Evolutionary conservation across 2,888 invertebrate genomes (phyloP).

Genomic region (Thera britannica): DNA sequence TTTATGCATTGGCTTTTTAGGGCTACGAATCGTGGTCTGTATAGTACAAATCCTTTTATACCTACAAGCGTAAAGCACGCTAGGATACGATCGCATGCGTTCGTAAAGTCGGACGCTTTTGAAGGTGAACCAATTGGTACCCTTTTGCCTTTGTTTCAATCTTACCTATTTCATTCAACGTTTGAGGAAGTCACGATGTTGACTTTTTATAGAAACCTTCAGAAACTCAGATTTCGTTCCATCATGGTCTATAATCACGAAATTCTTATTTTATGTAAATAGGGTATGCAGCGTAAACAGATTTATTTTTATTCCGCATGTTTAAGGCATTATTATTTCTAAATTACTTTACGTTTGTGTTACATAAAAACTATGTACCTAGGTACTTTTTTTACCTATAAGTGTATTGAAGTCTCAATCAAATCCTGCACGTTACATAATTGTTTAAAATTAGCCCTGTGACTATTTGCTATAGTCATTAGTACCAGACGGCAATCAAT

Average conservation of each 20-base stretch:
- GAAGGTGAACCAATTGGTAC: constrained; percentile 10
- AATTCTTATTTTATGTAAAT: constrained; percentile 21
- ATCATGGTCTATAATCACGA: constrained; percentile 13
- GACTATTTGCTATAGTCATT: no score
- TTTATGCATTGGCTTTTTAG: no score
- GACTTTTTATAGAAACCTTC: constrained; percentile 34
- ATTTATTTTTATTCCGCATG: constrained; percentile 13
- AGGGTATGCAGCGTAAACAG: constrained; percentile 16
- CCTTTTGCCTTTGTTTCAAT: constrained; percentile 22
- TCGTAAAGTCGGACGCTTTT: not conserved
- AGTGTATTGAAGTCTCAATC: no score
- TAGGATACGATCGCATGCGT: no score
- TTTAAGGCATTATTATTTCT: not conserved
- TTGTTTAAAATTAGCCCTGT: no score
- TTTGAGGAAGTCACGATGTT: constrained; percentile 42
- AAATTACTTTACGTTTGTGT: not conserved
- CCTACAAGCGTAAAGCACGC: no score
- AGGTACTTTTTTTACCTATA: no score
- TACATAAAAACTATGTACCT: no score
- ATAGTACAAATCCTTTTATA: no score
- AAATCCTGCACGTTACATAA: no score
- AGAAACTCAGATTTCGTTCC: constrained; percentile 13
- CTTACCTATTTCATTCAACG: constrained; percentile 12
- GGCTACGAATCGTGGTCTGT: no score
- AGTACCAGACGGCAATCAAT: no score